Base-by-base conservation (phyloP, 2,797 vertebrate species). In the Poecilia picta region DNA sequence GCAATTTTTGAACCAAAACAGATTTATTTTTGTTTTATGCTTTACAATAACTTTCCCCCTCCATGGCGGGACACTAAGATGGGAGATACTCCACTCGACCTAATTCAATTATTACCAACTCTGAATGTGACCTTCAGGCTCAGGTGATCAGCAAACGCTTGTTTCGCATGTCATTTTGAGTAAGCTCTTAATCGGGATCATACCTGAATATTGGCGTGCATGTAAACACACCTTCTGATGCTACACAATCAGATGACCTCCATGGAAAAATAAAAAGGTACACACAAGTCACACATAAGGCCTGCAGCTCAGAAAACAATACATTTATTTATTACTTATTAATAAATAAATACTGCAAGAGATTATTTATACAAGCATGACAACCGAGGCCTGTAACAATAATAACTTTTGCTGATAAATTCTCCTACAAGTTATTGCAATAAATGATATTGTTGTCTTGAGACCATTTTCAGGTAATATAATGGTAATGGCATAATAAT, bases 101-200 rank as follows among this genome's bases (percentile, higher is more conserved):
- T 74, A 43, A 45, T 31, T 74, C n/a, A 55, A 59, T 74, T 73
- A 73, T 23, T 51, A 25, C 49, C 20, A 73, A 36, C 72, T 41
- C 25, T 74, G 39, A 43, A 68, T 41, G 64, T 68, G 64, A 68
- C 64, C 64, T 68, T 74, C 25, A 18, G 33, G 6, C 39, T 39
- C 10, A n/a, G 51, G 49, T n/a, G 39, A 41, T 74, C 49, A 55
- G 51, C 33, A 74, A 74, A 41, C 7, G 33, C 72, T 53, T 55
- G 72, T 51, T 25, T 39, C 59, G 49, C 36, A 23, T 53, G 25
- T 53, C 18, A 72, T 73, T 53, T 51, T 20, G 49, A 55, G 51
- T 28, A 39, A 41, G 51, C 51, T 18, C 36, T 74, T 43, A 74
- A 74, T 57, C 73, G 11, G 20, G 73, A 57, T 74, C 55, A 18